Base-by-base conservation (phyloP, 2,888 invertebrate genomes). In the Andrena bucephala region DNA sequence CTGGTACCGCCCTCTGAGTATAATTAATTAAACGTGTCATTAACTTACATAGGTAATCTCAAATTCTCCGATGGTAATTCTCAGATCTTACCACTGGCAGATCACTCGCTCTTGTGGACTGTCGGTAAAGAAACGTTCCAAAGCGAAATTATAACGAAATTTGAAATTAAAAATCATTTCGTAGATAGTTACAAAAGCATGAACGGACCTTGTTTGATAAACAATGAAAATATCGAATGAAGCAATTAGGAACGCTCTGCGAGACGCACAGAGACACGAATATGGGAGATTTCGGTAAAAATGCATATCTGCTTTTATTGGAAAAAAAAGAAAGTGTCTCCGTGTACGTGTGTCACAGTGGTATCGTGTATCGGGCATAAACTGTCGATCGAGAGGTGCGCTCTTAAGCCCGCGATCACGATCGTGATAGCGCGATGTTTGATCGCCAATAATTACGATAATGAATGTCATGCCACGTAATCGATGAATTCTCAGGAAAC, bases 251-350 rank as follows among this genome's bases (percentile, higher is more conserved):
- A 59, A 42, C 42, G 42, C 10, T 5, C 5, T 6, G n/a, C 7
- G 24, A 36, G 10, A 70, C n/a, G 20, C 27, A 36, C 20, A 36
- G n/a, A 68, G 10, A 50, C 7, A 20, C 31, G 2, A 54, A 50
- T 16, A 50, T 48, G 52, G n/a, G 1, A 8, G 6, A 20, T 60
- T 83, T 57, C 74, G 77, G 83, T 86, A 88, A 79, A 88, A 88
- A 88, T 81, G 82, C 85, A 75, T 65, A 81, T 84, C 66, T 87
- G 85, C 78, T 82, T 85, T 88, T 87, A 88, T 87, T 87, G 81
- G 75, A 42, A 80, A 81, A 81, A 75, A 66, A 73, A 81, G 54
- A 62, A 81, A 84, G 50, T 81, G 59, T 72, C 65, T 83, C 71
- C 67, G 60, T 83, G 83, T 77, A 24, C 52, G 77, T 67, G 42